Conservation (phyloP, 1,140 invertebrate genomes). For the Lordiphosa stackelbergi region DNA sequence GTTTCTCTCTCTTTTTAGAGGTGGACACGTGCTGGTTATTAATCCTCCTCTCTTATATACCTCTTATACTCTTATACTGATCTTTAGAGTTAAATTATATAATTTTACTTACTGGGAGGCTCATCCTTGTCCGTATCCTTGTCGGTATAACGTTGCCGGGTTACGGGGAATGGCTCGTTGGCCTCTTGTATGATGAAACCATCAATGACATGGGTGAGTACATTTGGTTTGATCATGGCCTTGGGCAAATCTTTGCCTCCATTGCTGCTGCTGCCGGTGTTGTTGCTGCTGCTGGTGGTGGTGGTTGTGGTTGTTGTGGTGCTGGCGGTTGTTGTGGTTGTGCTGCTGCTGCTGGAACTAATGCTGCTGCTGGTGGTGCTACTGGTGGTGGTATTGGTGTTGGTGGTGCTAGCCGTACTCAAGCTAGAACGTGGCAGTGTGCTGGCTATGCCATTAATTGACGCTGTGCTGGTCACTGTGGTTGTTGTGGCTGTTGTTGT, state of each 20-base stretch:
- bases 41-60: too few species aligned
- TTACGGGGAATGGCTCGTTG: conserved; percentile 92
- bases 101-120: conserved; percentile 81
- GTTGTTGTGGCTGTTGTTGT: conserved; percentile 56
- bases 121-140: conserved; percentile 81
- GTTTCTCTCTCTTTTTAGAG: too few species aligned
- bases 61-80: too few species aligned
- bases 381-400: conserved; percentile 19
- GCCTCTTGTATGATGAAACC: conserved; percentile 98
- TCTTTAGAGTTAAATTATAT: too few species aligned
- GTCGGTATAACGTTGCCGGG: conserved; percentile 79
- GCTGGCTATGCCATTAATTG: conserved; percentile 20
- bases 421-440: not conserved
- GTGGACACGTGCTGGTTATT: too few species aligned
- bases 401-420: conserved; percentile 5
- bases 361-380: conserved; percentile 3
- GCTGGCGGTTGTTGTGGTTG: conserved; percentile 14
- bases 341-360: conserved; percentile 14
- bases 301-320: conserved; percentile 6
- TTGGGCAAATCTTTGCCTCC: conserved; percentile 86
- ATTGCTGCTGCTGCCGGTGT: conserved; percentile 23
- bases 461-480: conserved; percentile 29
- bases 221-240: conserved; percentile 96
- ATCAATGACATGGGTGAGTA: conserved; percentile 97
- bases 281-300: conserved; percentile 15